These are phyloP conservation scores for Andinoacara biseriatus DNA, from an alignment of 2,113 vertebrate genomes.

Conservation along the genomic window DNA sequence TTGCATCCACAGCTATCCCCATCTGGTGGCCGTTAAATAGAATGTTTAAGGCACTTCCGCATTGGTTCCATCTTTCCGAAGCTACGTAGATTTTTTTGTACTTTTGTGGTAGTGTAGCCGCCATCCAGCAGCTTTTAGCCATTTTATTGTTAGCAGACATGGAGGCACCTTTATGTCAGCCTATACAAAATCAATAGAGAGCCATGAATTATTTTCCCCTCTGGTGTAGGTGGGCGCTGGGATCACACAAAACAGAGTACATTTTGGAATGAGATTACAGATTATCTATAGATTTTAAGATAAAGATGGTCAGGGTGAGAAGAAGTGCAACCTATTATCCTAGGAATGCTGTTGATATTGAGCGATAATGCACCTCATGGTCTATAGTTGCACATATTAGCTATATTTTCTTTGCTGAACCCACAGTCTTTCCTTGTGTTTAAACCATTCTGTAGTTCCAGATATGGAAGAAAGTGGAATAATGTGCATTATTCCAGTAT, in stretches of 20 bases:
- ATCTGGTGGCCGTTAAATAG: not conserved
- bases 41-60: not conserved
- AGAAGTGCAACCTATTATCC: not conserved
- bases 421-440: not conserved
- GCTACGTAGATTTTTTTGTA: not conserved
- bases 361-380: not conserved
- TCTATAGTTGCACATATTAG: not conserved
- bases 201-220: not conserved
- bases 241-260: not conserved
- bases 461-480: not conserved
- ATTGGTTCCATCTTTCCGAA: fast-evolving
- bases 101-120: fast-evolving
- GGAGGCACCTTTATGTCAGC: not conserved
- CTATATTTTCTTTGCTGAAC: not conserved
- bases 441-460: not conserved
- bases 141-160: not conserved
- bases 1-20: not conserved
- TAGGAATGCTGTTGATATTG: constrained; percentile 1
- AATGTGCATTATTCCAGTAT: not conserved
- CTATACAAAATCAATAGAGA: not conserved
- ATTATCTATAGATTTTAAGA: not conserved
- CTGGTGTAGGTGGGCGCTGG: not conserved
- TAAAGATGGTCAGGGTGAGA: not conserved
- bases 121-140: not conserved
- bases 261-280: not conserved